These are phyloP conservation scores for Ceraclea dissimilis DNA, from an alignment of 2,888 invertebrate genomes.

Conservation along the genomic window DNA sequence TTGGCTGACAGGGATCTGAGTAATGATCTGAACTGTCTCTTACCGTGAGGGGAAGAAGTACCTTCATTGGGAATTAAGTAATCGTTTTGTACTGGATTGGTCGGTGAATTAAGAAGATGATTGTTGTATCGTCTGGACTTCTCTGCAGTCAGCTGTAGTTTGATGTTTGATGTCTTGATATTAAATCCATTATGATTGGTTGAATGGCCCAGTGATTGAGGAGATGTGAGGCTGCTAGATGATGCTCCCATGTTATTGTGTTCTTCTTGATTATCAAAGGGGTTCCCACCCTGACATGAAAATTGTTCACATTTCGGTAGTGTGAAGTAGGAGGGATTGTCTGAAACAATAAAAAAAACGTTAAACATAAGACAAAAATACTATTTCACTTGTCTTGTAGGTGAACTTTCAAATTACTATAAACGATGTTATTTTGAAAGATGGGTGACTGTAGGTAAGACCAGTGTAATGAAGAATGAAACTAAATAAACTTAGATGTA, in stretches of 20 bases:
- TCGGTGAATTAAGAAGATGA: background rate
- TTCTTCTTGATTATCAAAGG: constrained; percentile 24
- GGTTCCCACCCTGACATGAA: constrained; percentile 29
- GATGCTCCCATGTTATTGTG: constrained; percentile 5
- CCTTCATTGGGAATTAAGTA: constrained; percentile 25
- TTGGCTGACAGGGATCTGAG: constrained; percentile 59
- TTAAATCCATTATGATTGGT: constrained; percentile 1
- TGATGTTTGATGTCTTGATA: constrained; percentile 5
- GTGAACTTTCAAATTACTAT: too few species aligned
- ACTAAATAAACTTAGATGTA: too few species aligned
- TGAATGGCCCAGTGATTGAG: background rate
- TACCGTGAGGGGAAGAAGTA: constrained; percentile 32
- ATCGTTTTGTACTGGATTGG: constrained; percentile 11
- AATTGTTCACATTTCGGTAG: constrained; percentile 44
- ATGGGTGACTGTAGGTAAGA: too few species aligned
- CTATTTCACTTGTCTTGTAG: too few species aligned
- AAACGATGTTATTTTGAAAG: too few species aligned
- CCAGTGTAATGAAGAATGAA: too few species aligned
- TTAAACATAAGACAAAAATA: background rate
- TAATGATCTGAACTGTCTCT: constrained; percentile 51
- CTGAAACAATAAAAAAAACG: constrained; percentile 40
- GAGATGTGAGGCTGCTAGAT: constrained; percentile 8
- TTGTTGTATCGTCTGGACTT: constrained; percentile 5
- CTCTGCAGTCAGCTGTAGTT: background rate
- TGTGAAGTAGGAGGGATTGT: constrained; percentile 73